These are phyloP conservation scores for Phalera bucephala DNA, from an alignment of 2,888 invertebrate species.

Conservation along the genomic window DNA sequence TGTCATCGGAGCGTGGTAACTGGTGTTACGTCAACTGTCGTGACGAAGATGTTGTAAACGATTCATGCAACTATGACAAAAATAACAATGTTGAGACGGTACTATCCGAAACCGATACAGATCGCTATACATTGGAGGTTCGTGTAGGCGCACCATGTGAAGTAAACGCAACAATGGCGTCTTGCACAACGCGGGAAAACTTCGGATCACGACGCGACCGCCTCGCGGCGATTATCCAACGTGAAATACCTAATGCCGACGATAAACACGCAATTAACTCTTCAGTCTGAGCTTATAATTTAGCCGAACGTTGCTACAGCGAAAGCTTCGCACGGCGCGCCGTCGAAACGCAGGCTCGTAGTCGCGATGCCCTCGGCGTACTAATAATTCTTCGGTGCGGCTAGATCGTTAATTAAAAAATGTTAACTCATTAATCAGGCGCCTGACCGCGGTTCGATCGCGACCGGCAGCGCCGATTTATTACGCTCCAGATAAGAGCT, in stretches of 20 bases:
- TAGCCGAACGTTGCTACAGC: constrained; percentile 42
- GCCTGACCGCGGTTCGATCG: constrained; percentile 47
- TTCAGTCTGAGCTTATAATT: constrained; percentile 51
- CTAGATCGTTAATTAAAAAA: constrained; percentile 65
- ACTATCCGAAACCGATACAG: constrained; percentile 56
- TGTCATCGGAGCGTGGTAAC: constrained; percentile 59
- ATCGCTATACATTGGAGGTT: constrained; percentile 30
- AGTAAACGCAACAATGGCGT: constrained; percentile 47
- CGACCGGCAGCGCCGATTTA: constrained; percentile 59
- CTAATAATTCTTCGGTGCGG: constrained; percentile 43
- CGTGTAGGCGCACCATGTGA: constrained; percentile 41
- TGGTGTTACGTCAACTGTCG: constrained; percentile 59
- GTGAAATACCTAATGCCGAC: constrained; percentile 50
- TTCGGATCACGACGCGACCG: constrained; percentile 61
- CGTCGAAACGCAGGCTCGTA: constrained; percentile 32
- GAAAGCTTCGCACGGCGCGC: constrained; percentile 38
- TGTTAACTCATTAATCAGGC: constrained; percentile 62
- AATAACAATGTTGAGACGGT: constrained; percentile 53
- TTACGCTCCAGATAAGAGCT: constrained; percentile 61
- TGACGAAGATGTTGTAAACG: constrained; percentile 54
- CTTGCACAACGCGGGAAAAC: constrained; percentile 63
- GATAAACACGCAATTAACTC: constrained; percentile 62
- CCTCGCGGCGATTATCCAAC: constrained; percentile 48
- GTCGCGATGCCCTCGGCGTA: constrained; percentile 32
- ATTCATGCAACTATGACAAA: constrained; percentile 62